Base-by-base conservation (phyloP, 35 echinoderm and acorn worm species). In the Apostichopus japonicus region DNA sequence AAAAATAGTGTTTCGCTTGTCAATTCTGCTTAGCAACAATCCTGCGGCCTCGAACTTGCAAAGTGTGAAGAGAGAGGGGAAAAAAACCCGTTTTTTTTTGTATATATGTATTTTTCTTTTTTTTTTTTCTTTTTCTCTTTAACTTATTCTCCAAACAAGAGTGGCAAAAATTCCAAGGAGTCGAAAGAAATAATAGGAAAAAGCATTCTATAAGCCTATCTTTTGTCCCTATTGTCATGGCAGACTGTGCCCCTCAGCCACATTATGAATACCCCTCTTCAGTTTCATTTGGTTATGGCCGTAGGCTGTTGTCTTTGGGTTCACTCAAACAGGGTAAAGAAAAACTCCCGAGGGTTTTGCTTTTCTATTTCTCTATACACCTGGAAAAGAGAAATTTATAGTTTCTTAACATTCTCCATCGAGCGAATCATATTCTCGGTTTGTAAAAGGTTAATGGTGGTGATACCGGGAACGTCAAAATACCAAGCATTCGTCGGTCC, bases 371-470 rank as follows among this genome's bases (percentile, higher is more conserved):
- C 44, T 89, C 86, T 54, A 89, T 89, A 84, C 86, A 89, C 86
- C 86, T 89, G 86, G 86, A 89, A 79, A 89, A 67, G 52, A 89
- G 61, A 89, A 84, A 84, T 84, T 54, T 84, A 84, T 84, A 84
- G 81, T 57, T 84, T 84, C 57, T 84, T 58, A 84, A 84, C 81
- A 84, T 84, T 84, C 81, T 54, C 54, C 78, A 27, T 54, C 78
- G 24, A 80, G 23, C 78, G 78, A 80, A 80, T 44, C 25, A 84
- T 84, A 84, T 84, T 84, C 24, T 58, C 56, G 54, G 22, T 84
- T 57, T 84, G 81, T 84, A 24, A 84, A 84, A 58, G 81, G 81
- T 84, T 84, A 55, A 58, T 75, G 23, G 81, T 84, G 81, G 81
- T 58, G 81, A 58, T 84, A 54, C 57, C 81, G 81, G 53, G 81